Evolutionary conservation across 2,797 vertebrate genomes (phyloP).

Genomic region (Sylvia borin): DNA sequence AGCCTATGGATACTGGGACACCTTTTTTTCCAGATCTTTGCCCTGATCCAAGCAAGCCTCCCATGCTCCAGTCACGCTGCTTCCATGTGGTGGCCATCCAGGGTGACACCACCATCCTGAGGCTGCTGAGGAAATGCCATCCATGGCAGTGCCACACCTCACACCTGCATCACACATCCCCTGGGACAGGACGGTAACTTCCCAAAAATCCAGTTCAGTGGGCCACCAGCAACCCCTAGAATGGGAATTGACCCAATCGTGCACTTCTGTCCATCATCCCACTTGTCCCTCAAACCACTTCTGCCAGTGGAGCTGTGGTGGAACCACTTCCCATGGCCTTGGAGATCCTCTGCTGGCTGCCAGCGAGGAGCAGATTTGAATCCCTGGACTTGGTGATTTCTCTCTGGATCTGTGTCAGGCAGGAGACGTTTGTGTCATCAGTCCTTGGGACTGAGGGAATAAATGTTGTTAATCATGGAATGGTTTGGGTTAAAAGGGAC

Average conservation of each 20-base stretch:
- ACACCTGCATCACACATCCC: background rate
- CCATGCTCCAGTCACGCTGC: background rate
- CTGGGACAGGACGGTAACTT: background rate
- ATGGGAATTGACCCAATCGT: fast-evolving
- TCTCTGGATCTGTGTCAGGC: background rate
- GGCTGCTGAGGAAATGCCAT: slow-evolving; percentile 21
- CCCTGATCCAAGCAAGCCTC: background rate
- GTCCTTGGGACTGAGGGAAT: background rate
- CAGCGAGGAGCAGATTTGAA: background rate
- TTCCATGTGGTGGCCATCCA: background rate
- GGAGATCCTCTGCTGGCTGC: background rate
- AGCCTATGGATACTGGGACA: background rate
- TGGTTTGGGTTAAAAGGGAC: background rate
- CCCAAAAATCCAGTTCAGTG: background rate
- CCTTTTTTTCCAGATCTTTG: background rate
- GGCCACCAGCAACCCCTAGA: background rate
- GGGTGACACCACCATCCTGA: background rate
- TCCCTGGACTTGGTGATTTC: background rate
- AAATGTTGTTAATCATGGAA: background rate
- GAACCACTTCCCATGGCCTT: background rate
- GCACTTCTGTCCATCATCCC: background rate
- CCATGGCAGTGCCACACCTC: background rate
- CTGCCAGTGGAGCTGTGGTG: background rate
- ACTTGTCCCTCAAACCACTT: background rate
- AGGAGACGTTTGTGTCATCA: background rate